phyloP scores from a whole-genome alignment of 2,888 invertebrate species.

The Tubulanus polymorphus region DNA sequence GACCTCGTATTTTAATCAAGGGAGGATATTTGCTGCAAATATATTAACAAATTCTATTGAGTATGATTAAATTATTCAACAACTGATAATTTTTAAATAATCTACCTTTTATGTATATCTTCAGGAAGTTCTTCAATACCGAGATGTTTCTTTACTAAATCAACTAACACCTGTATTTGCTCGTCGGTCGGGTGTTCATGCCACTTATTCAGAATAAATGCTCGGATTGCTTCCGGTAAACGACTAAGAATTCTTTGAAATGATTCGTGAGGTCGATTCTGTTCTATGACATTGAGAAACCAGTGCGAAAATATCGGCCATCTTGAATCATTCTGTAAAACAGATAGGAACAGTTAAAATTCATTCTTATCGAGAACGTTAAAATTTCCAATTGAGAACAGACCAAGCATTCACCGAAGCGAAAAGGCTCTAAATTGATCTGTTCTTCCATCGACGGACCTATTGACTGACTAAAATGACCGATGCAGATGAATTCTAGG shows the following conservation, averaged over 20 bases:
- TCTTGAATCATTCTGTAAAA: constrained; percentile 15
- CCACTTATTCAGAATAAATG: constrained; percentile 29
- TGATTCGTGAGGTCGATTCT: constrained; percentile 22
- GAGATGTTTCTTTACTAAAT: constrained; percentile 18
- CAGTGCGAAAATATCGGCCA: constrained; percentile 26
- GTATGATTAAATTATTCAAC: too few species aligned
- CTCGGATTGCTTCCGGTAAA: constrained; percentile 21
- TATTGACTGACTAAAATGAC: too few species aligned
- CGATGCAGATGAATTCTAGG: too few species aligned
- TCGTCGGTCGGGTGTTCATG: constrained; percentile 21
- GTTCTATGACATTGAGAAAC: constrained; percentile 28
- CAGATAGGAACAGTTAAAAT: not conserved
- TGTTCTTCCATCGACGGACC: too few species aligned
- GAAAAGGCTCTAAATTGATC: too few species aligned
- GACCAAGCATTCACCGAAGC: too few species aligned
- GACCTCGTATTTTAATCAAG: constrained; percentile 23
- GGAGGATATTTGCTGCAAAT: constrained; percentile 27
- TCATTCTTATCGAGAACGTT: not conserved
- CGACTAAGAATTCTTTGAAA: constrained; percentile 22
- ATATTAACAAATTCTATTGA: too few species aligned
- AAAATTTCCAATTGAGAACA: too few species aligned
- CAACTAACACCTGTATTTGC: constrained; percentile 19
- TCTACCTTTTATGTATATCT: too few species aligned
- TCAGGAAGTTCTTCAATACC: constrained; percentile 13
- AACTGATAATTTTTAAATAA: not conserved